phyloP scores from a whole-genome alignment of 2,113 vertebrate species.

The Ophiodon elongatus region DNA sequence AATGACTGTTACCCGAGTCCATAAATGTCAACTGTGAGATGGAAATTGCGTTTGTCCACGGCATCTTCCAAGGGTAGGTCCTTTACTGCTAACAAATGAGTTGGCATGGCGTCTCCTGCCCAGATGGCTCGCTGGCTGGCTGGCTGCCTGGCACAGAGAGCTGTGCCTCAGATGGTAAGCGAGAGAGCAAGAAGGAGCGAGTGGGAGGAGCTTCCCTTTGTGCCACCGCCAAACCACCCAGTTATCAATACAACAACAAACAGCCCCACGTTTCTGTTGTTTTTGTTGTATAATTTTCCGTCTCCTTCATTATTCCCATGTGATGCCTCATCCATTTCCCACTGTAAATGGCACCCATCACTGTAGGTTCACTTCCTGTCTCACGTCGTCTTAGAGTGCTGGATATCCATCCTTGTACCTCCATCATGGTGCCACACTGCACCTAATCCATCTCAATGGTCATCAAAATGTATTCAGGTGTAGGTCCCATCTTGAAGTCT shows the following conservation, averaged over 20 bases:
- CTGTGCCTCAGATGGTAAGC: conserved; percentile 69
- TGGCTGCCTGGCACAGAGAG: conserved; percentile 82
- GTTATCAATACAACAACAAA: conserved; percentile 72
- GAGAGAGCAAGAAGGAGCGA: conserved; percentile 68
- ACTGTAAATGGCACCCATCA: conserved; percentile 37
- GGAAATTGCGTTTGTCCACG: conserved; percentile 27
- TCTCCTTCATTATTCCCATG: conserved; percentile 39
- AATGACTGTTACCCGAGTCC: conserved; percentile 54
- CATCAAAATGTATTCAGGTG: conserved; percentile 23
- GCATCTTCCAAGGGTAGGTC: conserved; percentile 60
- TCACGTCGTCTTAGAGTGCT: conserved; percentile 35
- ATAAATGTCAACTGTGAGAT: conserved; percentile 50
- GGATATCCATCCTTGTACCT: conserved; percentile 28
- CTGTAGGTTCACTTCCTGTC: conserved; percentile 55
- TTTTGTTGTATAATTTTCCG: conserved; percentile 40
- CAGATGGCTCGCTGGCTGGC: conserved; percentile 78
- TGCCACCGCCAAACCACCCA: conserved; percentile 67
- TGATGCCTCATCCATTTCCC: conserved; percentile 30
- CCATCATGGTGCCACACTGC: conserved; percentile 31
- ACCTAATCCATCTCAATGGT: conserved; percentile 44
- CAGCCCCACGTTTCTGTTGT: conserved; percentile 70
- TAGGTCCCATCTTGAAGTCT: conserved; percentile 40
- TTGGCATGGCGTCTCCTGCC: conserved; percentile 82
- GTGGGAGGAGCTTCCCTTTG: conserved; percentile 81
- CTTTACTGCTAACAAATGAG: conserved; percentile 66